Percentiles rank a stretch among this genome's conserved stretches.
Evolutionary conservation across 1,140 invertebrate species (phyloP).

Genomic region (Bacillus rossius): DNA sequence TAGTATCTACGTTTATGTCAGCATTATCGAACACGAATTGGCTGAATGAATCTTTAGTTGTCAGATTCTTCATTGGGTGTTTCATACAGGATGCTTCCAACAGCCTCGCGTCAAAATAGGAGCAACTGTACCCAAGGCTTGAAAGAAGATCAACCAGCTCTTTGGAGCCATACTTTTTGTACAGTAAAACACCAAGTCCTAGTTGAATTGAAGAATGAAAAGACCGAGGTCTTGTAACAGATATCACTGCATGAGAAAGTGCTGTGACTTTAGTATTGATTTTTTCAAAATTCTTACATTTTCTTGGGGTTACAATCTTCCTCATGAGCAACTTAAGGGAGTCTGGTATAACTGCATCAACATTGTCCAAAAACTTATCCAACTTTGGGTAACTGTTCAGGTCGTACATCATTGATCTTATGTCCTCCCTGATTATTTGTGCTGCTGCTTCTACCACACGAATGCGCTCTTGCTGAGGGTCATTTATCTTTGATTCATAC

Average conservation of each 20-base stretch:
- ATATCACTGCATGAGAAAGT: slow-evolving; percentile 37
- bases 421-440: slow-evolving; percentile 35
- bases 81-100: slow-evolving; percentile 23
- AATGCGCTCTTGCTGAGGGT: slow-evolving; percentile 18
- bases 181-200: slow-evolving; percentile 19
- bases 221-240: slow-evolving; percentile 30
- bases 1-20: slow-evolving; percentile 26
- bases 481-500: slow-evolving; percentile 17
- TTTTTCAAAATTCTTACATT: not conserved
- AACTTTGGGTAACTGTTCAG: slow-evolving; percentile 31
- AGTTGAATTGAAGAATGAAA: slow-evolving; percentile 30
- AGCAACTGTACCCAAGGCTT: slow-evolving; percentile 24
- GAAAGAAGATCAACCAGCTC: slow-evolving; percentile 20
- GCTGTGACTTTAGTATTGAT: slow-evolving; percentile 4
- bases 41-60: slow-evolving; percentile 17
- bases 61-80: slow-evolving; percentile 15
- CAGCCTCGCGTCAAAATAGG: slow-evolving; percentile 19
- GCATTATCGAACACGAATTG: slow-evolving; percentile 33
- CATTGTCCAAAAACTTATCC: not conserved
- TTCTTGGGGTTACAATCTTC: not conserved
- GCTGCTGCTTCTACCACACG: slow-evolving; percentile 30
- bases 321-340: not conserved
- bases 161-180: slow-evolving; percentile 27
- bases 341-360: not conserved
- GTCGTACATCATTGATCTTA: slow-evolving; percentile 28